Conservation (phyloP, 1,140 invertebrate species). For the Heliconius himera region DNA sequence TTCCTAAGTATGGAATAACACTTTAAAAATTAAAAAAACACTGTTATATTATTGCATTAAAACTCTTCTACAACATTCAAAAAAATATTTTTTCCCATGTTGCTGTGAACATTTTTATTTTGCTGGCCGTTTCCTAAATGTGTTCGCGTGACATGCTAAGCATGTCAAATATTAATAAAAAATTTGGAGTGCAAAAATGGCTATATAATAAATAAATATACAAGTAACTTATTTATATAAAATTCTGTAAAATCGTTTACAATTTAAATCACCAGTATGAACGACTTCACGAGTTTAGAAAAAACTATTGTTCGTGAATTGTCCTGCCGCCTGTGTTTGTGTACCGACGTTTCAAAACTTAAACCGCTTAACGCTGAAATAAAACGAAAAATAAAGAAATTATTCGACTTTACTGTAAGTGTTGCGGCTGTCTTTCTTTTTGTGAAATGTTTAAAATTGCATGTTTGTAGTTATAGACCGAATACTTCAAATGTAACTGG, state of each 20-base stretch:
- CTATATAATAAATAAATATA: conserved; percentile 46
- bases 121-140: neutral
- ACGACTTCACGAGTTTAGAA: conserved; percentile 67
- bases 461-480: neutral
- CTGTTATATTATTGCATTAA: neutral
- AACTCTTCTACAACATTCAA: neutral
- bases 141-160: neutral
- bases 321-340: conserved; percentile 74
- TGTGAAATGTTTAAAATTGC: no score
- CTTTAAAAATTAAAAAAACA: no score
- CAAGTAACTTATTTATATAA: conserved; percentile 11
- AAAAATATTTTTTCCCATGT: neutral
- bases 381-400: conserved; percentile 70
- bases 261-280: conserved; percentile 57
- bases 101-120: neutral
- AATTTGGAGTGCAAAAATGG: conserved; percentile 38
- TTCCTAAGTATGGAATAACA: no score
- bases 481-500: conserved; percentile 2
- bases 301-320: conserved; percentile 75
- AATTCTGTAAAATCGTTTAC: conserved; percentile 30
- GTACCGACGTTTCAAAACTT: conserved; percentile 70
- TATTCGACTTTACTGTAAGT: conserved; percentile 70
- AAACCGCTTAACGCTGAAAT: conserved; percentile 71
- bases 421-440: neutral
- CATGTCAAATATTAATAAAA: conserved; percentile 17